phyloP scores from a whole-genome alignment of 1,140 invertebrate species.

The Sitophilus oryzae region DNA sequence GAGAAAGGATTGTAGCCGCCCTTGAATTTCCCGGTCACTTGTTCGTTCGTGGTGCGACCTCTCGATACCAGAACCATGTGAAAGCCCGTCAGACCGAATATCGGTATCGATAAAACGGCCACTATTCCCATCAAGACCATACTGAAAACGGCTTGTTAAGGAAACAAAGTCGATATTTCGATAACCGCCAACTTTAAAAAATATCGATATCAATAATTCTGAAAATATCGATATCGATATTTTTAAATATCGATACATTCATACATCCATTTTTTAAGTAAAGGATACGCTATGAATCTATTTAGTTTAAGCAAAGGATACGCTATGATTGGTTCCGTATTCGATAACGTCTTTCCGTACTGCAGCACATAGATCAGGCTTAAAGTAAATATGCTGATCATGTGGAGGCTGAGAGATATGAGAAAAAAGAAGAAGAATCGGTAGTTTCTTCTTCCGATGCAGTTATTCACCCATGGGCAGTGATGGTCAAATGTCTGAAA shows the following conservation, averaged over 20 bases:
- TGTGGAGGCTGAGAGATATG: slow-evolving; percentile 91
- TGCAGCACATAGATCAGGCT: slow-evolving; percentile 88
- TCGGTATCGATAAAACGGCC: slow-evolving; percentile 87
- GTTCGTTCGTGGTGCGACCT: slow-evolving; percentile 99
- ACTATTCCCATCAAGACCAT: slow-evolving; percentile 91
- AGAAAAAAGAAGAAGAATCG: slow-evolving; percentile 98
- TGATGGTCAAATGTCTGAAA: slow-evolving; percentile 99
- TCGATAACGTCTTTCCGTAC: slow-evolving; percentile 72
- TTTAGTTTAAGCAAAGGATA: slow-evolving; percentile 67
- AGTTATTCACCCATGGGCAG: slow-evolving; percentile 99
- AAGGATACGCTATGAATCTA: no score
- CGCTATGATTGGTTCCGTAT: slow-evolving; percentile 81
- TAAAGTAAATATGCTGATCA: slow-evolving; percentile 92
- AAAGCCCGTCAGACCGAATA: slow-evolving; percentile 95
- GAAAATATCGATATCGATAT: no score
- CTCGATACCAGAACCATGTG: slow-evolving; percentile 94
- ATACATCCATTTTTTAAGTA: no score
- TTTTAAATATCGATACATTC: no score
- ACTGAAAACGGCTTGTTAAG: slow-evolving; percentile 56
- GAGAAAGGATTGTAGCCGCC: slow-evolving; percentile 97
- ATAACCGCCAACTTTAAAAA: no score
- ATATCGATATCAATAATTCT: no score
- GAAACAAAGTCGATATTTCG: no score
- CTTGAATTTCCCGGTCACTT: slow-evolving; percentile 98
- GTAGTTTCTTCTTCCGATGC: slow-evolving; percentile 97